phyloP scores from a whole-genome alignment of 2,888 invertebrate species.

The Machimus atricapillus region DNA sequence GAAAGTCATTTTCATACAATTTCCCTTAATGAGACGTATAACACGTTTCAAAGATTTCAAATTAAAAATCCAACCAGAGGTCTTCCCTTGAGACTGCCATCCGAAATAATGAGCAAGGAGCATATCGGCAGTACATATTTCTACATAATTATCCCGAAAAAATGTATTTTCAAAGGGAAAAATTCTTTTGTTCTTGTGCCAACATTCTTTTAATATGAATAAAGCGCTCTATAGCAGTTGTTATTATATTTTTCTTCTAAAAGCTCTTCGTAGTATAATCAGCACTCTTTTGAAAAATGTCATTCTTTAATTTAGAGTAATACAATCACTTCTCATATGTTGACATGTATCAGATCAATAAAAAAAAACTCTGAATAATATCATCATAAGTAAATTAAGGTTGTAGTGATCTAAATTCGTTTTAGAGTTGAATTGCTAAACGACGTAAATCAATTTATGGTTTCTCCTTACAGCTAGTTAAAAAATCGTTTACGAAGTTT shows the following conservation, averaged over 20 bases:
- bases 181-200: not conserved
- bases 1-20: slow-evolving; percentile 30
- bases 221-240: not conserved
- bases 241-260: not conserved
- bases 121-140: not conserved
- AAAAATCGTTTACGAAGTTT: too few species aligned
- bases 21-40: slow-evolving; percentile 29
- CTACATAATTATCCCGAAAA: slow-evolving; percentile 6
- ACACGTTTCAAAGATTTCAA: slow-evolving; percentile 9
- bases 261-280: not conserved
- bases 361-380: too few species aligned
- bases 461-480: too few species aligned
- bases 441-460: too few species aligned
- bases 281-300: not conserved
- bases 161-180: not conserved
- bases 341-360: too few species aligned
- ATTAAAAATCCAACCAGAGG: slow-evolving; percentile 19
- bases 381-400: too few species aligned
- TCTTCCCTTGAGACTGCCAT: not conserved
- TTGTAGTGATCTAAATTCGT: too few species aligned
- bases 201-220: not conserved
- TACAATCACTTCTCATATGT: too few species aligned
- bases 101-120: not conserved
- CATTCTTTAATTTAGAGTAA: not conserved
- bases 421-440: too few species aligned